Base-by-base conservation (phyloP, 1,140 invertebrate species). In the Adelges cooleyi region DNA sequence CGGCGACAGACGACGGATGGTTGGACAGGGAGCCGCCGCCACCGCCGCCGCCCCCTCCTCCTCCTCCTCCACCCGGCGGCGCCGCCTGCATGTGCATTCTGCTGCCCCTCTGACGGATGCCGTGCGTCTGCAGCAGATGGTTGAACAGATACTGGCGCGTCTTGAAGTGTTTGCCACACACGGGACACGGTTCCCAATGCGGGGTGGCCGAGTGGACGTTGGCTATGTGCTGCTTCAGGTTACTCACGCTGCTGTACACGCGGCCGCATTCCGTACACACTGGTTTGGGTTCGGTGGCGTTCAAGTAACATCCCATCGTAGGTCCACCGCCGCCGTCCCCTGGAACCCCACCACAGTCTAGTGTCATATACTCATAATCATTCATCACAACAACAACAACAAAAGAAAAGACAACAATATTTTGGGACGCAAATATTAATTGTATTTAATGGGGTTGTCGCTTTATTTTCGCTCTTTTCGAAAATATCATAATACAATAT, bases 171-270 rank as follows among this genome's bases (percentile, higher is more conserved):
- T 84, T 84, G 73, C 73, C 78, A 75, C 83, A 84, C 67, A 82
- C 77, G 69, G 81, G 77, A 73, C 83, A 85, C 65, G 78, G 77
- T 72, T 82, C 81, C 73, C 82, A 81, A 70, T 80, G 78, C 40
- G 80, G 82, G 70, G 80, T 79, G 66, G 81, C 78, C 38, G 83
- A 80, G 75, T 85, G 84, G 68, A 85, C 81, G 76, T 85, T 85
- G 67, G 84, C 80, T 70, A 84, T 82, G 77, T 86, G 84, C 73
- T 86, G 84, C 76, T 83, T 85, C 65, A 86, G 77, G 73, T 86
- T 86, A 70, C 82, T 82, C 71, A 77, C 76, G 65, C 77, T 79
- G 73, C 81, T 83, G 74, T 84, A 85, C 54, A 80, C 80, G 72
- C 83, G 83, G 70, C 82, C 82, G 75, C 82, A 84, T 71, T 81